Conservation (phyloP, 2,888 invertebrate species). For the Eustalomyia histrio region DNA sequence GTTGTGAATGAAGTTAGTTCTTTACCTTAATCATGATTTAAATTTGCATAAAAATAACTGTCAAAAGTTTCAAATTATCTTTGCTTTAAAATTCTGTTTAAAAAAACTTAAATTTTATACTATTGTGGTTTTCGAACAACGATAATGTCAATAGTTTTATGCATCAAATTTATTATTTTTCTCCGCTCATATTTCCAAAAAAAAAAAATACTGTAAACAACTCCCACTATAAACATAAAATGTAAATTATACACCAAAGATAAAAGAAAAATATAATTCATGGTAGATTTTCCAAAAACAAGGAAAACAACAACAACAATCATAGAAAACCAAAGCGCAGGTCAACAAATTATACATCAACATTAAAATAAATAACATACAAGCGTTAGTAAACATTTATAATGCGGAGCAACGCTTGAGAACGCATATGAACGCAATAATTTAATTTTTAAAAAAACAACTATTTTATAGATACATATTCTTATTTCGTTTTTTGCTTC, state of each 20-base stretch:
- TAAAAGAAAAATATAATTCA: conserved; percentile 10
- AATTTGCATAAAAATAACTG: too few relatives aligned
- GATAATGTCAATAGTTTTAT: neutral
- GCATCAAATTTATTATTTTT: neutral
- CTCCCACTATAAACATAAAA: conserved; percentile 47
- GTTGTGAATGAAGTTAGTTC: too few relatives aligned
- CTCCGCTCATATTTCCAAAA: neutral
- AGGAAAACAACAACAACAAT: neutral
- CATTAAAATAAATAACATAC: neutral
- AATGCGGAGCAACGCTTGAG: neutral
- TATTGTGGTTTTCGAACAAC: neutral
- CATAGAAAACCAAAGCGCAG: conserved; percentile 13
- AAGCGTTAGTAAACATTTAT: neutral
- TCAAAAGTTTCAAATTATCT: too few relatives aligned
- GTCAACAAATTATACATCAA: conserved; percentile 6
- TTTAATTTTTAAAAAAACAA: neutral
- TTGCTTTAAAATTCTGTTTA: neutral
- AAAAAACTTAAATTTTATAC: neutral
- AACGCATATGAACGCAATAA: conserved; percentile 8
- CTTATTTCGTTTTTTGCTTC: neutral
- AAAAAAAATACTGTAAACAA: conserved; percentile 34
- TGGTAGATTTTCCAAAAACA: neutral
- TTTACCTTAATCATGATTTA: too few relatives aligned
- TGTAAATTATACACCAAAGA: conserved; percentile 34
- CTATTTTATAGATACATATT: conserved; percentile 21